These are phyloP conservation scores for Pan troglodytes DNA, from an alignment of 2,113 vertebrate genomes.

Conservation along the genomic window NHGRI_mPanTro3-v2.1_pri NC_072421.2:72627501-72628000, in stretches of 20 bases:
- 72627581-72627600: slow-evolving; percentile 72
- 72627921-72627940: no score
- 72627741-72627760: not conserved
- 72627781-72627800: not conserved
- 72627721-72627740: slow-evolving; percentile 3
- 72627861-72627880: not conserved
- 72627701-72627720: slow-evolving; percentile 47
- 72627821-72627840: not conserved
- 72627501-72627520: slow-evolving; percentile 68
- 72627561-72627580: not conserved
- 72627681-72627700: slow-evolving; percentile 28
- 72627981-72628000: no score
- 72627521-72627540: slow-evolving; percentile 35
- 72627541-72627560: not conserved
- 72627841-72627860: not conserved
- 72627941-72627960: no score
- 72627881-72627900: slow-evolving; percentile 29
- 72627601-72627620: slow-evolving; percentile 76
- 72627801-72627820: not conserved
- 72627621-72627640: slow-evolving; percentile 75
- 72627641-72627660: slow-evolving; percentile 74
- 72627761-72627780: not conserved
- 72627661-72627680: not conserved
- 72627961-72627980: no score
- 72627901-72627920: slow-evolving; percentile 42